Percentiles rank a stretch among this genome's conserved stretches.
Evolutionary conservation across 2,888 invertebrate genomes (phyloP).

Genomic region (Oithona nana): DNA sequence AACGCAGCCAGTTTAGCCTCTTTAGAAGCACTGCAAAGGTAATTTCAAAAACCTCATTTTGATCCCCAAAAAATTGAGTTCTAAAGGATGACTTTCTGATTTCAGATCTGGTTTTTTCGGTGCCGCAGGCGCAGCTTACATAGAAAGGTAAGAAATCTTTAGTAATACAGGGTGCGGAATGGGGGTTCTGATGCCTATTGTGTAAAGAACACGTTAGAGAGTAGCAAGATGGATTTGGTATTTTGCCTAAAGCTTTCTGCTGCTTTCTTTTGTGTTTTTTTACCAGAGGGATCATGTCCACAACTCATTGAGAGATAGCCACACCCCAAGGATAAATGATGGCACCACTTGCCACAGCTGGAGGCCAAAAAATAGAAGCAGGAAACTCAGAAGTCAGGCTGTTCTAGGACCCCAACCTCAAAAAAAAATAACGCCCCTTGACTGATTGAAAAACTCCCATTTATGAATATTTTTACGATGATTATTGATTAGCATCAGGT

Average conservation of each 20-base stretch:
- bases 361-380: neutral
- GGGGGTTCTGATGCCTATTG: too few relatives aligned
- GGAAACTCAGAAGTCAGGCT: too few relatives aligned
- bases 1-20: neutral
- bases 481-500: too few relatives aligned
- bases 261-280: neutral
- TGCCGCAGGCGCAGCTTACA: constrained; percentile 11
- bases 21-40: constrained; percentile 12
- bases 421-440: too few relatives aligned
- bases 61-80: neutral
- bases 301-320: neutral
- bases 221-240: neutral
- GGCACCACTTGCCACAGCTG: neutral
- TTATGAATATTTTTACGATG: too few relatives aligned
- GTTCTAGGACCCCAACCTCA: too few relatives aligned
- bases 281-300: neutral
- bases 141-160: constrained; percentile 6
- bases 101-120: constrained; percentile 5
- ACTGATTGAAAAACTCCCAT: too few relatives aligned
- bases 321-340: neutral
- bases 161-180: too few relatives aligned
- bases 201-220: too few relatives aligned
- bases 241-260: neutral
- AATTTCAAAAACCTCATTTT: neutral
- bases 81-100: neutral